Percentiles rank a stretch among this genome's conserved stretches.
These are phyloP conservation scores for Ormyrus nitidulus DNA, from an alignment of 2,888 invertebrate genomes.

Conservation along the genomic window DNA sequence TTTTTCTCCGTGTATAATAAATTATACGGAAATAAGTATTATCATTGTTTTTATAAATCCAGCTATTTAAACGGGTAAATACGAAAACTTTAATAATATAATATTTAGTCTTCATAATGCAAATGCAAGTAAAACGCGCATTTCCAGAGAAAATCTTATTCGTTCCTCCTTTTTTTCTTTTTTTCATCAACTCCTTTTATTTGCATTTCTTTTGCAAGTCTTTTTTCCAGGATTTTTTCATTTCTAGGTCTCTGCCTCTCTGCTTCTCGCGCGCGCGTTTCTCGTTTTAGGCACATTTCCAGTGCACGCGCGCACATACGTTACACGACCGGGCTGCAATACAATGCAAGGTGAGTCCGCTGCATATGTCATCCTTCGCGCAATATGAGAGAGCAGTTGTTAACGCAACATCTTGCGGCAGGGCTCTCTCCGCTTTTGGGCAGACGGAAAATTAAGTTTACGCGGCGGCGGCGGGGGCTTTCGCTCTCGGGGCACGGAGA, in stretches of 20 bases:
- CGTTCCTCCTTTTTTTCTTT: no score
- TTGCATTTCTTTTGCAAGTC: not conserved
- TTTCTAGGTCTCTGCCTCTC: not conserved
- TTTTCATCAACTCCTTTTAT: not conserved
- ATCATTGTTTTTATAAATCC: no score
- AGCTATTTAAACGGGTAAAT: no score
- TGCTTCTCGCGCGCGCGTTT: not conserved
- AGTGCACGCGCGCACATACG: not conserved
- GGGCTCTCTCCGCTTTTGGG: slow-evolving; percentile 4
- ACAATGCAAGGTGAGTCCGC: slow-evolving; percentile 5
- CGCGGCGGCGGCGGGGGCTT: not conserved
- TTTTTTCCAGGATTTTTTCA: not conserved
- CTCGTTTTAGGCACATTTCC: slow-evolving; percentile 34
- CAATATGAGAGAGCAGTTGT: slow-evolving; percentile 45
- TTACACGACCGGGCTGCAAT: not conserved
- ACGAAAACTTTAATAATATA: no score
- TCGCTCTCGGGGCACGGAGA: no score
- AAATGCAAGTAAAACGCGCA: no score
- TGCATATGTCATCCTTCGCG: slow-evolving; percentile 48
- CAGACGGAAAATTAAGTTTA: slow-evolving; percentile 45
- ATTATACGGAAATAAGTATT: no score
- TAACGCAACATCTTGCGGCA: slow-evolving; percentile 48
- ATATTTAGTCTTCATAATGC: no score
- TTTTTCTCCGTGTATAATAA: no score
- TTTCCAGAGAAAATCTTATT: no score